Base-by-base conservation (phyloP, 2,888 invertebrate genomes). In the Marronus borbonicus region DNA sequence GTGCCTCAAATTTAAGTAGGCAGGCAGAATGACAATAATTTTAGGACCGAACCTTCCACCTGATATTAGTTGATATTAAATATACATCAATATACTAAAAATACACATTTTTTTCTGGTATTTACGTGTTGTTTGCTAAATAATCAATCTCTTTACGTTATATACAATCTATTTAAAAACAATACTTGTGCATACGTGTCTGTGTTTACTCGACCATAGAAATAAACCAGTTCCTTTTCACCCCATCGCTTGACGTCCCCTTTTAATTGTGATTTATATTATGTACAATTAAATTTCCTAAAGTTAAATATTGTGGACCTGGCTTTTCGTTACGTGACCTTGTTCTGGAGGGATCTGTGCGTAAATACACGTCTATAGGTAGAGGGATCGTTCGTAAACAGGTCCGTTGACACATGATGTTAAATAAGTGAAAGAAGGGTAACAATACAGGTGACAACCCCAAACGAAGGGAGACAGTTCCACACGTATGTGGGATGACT, bases 231-330 rank as follows among this genome's bases (percentile, higher is more conserved):
- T 81, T 80, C 75, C 80, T 78, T 78, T 78, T 80, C 69, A 76
- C 76, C 72, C 72, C 80, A 78, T 78, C 79, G 76, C 76, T 76
- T 80, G 79, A 79, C 79, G 80, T 81, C 79, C 68, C 68, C 68
- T 50, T 50, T 68, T 81, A 81, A 80, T 81, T 81, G 80, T 82
- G 81, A 82, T 82, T 82, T 82, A 82, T 81, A 64, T 64, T 50
- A 50, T 68, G 50, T 68, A 50, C 68, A 68, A 68, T 68, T 68
- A 68, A 68, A 68, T 39, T 68, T 70, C 64, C 24, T 24, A 62
- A 62, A 69, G 77, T 72, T 72, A 65, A 77, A 77, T 77, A 68
- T 68, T 68, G 28, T 10, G 50, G 68, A 68, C 28, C 68, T 68
- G 28, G 50, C 68, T 50, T 50, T 68, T 49, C 50, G 24, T 50